Evolutionary conservation across 2,888 invertebrate species (phyloP).

Genomic region (Bursaphelenchus okinawaensis): DNA sequence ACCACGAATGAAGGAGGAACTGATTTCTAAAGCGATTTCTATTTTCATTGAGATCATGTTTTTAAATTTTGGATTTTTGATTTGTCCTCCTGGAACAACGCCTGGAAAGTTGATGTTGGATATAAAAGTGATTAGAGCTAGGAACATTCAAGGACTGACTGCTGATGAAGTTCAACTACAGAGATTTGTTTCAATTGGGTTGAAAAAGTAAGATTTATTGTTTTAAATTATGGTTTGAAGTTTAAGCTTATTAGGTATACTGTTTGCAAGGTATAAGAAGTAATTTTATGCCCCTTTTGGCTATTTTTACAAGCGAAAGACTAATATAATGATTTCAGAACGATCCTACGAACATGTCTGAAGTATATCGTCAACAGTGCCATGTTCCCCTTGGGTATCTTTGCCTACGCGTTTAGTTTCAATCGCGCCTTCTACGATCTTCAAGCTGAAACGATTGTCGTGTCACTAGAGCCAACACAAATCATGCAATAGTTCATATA

Average conservation of each 20-base stretch:
- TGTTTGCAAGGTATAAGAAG: no score
- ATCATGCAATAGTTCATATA: background rate
- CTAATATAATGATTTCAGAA: no score
- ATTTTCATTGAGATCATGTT: slow-evolving; percentile 15
- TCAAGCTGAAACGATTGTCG: background rate
- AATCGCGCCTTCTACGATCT: background rate
- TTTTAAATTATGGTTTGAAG: no score
- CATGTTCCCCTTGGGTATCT: background rate
- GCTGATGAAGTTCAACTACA: slow-evolving; percentile 16
- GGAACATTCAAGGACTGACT: slow-evolving; percentile 30
- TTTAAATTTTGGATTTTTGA: background rate
- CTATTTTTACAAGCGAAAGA: no score
- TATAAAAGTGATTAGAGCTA: slow-evolving; percentile 40
- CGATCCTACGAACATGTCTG: background rate
- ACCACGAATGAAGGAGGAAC: background rate
- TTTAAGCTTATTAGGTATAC: no score
- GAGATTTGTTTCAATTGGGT: background rate
- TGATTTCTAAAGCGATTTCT: background rate
- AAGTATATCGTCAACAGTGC: background rate
- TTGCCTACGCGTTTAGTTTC: background rate
- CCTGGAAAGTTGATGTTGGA: slow-evolving; percentile 50
- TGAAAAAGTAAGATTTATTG: background rate
- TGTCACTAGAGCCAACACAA: background rate
- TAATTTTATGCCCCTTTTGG: background rate
- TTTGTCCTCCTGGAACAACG: slow-evolving; percentile 36